Evolutionary conservation across 2,888 invertebrate species (phyloP), one percentile per base, ranked within the genome.

Genomic region (Boloria euphrosyne): DNA sequence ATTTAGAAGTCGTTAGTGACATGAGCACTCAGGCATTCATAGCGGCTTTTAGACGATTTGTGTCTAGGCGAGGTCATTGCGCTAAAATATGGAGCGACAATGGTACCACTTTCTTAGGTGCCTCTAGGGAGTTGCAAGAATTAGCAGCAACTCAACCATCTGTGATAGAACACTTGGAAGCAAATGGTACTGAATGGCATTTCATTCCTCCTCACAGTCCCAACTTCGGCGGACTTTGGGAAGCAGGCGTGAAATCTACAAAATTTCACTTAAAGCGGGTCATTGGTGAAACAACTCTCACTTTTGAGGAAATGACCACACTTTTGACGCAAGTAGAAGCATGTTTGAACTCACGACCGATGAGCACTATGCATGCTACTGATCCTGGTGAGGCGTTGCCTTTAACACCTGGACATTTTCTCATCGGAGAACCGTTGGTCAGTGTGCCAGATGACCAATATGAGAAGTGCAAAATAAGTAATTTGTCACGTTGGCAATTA

Each of bases 51-150:
- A 71, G 67, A 22, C 60, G 75, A 0, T 75, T 77, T 57, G 65
- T 70, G 0, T 51, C 75, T 1, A 51, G 75, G 14, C 64, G 75
- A 54, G 76, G 75, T n/a, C 68, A 65, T 27, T 71, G 69, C 22
- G 51, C 22, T 7, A 70, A 75, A 0, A 2, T 75, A 1, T 74
- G 69, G 68, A 76, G 75, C 46, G 75, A 78, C 53, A 76, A 78
- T 47, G 74, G 71, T 2, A 73, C 73, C 0, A 76, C 65, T 7
- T 76, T 76, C 31, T 68, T 73, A 2, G 73, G 73, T 6, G 72
- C 72, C 46, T 53, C 61, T 1, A 60, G 59, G 52, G 71, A 73
- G 17, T 51, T 74, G 22, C 54, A 62, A 38, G 16, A 49, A 0
- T 49, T 74, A 18, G 55, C 63, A 2, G 13, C 57, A 0, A 13